Evolutionary conservation across 2,888 invertebrate species (phyloP).

Genomic region (Amblyjoppa proteus): DNA sequence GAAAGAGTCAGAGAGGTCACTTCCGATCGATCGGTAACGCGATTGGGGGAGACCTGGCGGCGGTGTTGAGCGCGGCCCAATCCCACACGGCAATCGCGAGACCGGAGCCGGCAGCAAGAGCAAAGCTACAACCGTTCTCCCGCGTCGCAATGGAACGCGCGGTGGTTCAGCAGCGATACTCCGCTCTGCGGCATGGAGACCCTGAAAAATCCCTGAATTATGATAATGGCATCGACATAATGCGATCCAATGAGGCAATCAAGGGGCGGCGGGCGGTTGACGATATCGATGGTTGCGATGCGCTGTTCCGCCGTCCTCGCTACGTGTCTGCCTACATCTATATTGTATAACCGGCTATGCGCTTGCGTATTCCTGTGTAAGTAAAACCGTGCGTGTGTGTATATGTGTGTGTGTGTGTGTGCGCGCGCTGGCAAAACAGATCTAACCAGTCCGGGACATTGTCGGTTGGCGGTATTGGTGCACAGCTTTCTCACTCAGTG

Average conservation of each 20-base stretch:
- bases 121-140: constrained; percentile 55
- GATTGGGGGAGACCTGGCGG: constrained; percentile 14
- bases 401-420: constrained; percentile 17
- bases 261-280: constrained; percentile 80
- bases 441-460: constrained; percentile 46
- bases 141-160: constrained; percentile 52
- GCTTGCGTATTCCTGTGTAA: background rate
- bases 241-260: constrained; percentile 85
- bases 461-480: constrained; percentile 63
- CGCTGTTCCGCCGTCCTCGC: constrained; percentile 55
- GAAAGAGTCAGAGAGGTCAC: constrained; percentile 33
- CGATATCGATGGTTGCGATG: constrained; percentile 78
- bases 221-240: constrained; percentile 84
- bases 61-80: constrained; percentile 11
- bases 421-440: constrained; percentile 48
- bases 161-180: constrained; percentile 61
- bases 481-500: constrained; percentile 65
- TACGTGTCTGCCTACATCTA: constrained; percentile 47
- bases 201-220: constrained; percentile 84
- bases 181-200: constrained; percentile 74
- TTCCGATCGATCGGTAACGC: constrained; percentile 39
- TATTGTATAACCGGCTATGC: constrained; percentile 39
- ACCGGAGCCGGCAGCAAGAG: constrained; percentile 54
- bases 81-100: constrained; percentile 44
- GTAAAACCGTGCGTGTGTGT: constrained; percentile 4